Evolutionary conservation across 2,797 vertebrate species (phyloP).

Genomic region (Sebastes variabilis): DNA sequence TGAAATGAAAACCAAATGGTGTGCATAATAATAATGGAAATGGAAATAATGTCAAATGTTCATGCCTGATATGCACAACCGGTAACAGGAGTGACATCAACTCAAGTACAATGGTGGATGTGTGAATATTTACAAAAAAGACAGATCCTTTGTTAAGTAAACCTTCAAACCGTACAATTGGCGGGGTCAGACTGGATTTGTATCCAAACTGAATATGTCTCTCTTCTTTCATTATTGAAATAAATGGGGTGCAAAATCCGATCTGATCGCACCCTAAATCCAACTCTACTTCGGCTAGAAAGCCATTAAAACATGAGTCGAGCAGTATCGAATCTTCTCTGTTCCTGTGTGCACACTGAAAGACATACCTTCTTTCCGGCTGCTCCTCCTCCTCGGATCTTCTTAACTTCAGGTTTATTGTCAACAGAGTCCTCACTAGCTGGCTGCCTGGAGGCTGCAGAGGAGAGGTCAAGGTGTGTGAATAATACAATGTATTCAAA

Average conservation of each 20-base stretch:
- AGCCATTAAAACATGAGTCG: not conserved
- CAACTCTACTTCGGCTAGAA: not conserved
- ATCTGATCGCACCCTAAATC: not conserved
- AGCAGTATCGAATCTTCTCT: not conserved
- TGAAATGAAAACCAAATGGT: conserved; percentile 5
- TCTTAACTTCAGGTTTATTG: conserved; percentile 90
- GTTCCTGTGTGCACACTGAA: not conserved
- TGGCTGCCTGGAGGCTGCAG: conserved; percentile 72
- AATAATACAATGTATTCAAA: not conserved
- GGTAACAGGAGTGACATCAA: not conserved
- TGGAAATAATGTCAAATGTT: not conserved
- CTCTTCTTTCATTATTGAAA: not conserved
- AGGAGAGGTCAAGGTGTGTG: not conserved
- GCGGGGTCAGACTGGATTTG: not conserved
- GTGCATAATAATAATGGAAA: too few species aligned
- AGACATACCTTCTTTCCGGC: conserved; percentile 90
- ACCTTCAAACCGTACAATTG: not conserved
- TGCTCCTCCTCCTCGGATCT: conserved; percentile 81
- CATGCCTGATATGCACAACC: not conserved
- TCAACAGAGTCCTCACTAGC: conserved; percentile 85
- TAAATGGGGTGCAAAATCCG: not conserved
- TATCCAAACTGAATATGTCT: not conserved
- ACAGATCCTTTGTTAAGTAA: not conserved
- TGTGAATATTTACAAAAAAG: not conserved
- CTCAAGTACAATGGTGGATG: not conserved